These are phyloP conservation scores for Anagyrus pseudococci DNA, from an alignment of 2,888 invertebrate species.

Conservation along the genomic window DNA sequence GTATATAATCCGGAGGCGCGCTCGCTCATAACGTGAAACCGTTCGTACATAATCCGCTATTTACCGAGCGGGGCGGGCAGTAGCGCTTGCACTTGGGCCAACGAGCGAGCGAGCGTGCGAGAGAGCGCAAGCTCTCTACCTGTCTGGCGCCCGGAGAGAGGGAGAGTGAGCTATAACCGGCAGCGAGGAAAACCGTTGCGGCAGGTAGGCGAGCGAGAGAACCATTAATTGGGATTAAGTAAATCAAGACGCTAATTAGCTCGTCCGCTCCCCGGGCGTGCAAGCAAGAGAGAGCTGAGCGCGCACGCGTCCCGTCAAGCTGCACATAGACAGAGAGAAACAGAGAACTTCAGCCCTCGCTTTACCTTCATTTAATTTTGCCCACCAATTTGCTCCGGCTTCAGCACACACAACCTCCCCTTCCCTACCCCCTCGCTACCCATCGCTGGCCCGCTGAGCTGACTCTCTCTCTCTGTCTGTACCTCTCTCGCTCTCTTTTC, in stretches of 20 bases:
- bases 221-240: constrained; percentile 63
- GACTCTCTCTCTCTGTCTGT: background rate
- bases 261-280: constrained; percentile 46
- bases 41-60: constrained; percentile 59
- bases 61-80: constrained; percentile 52
- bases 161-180: too few species aligned
- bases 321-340: too few species aligned
- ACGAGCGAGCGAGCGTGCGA: too few species aligned
- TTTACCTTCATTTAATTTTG: constrained; percentile 43
- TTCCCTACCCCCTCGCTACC: constrained; percentile 1
- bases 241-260: constrained; percentile 63
- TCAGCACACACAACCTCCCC: constrained; percentile 30
- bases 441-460: background rate
- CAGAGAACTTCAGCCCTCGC: constrained; percentile 23
- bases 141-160: too few species aligned
- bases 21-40: constrained; percentile 45
- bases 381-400: constrained; percentile 45
- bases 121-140: too few species aligned
- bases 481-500: background rate
- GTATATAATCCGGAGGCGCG: too few species aligned
- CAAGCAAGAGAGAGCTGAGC: too few species aligned
- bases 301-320: too few species aligned
- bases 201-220: constrained; percentile 32
- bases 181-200: constrained; percentile 48
- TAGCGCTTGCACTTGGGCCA: too few species aligned